A percentile compares a stretch with the other conserved stretches of the same genome.
phyloP scores from a whole-genome alignment of 2,888 invertebrate species.

The Orthosia incerta region DNA sequence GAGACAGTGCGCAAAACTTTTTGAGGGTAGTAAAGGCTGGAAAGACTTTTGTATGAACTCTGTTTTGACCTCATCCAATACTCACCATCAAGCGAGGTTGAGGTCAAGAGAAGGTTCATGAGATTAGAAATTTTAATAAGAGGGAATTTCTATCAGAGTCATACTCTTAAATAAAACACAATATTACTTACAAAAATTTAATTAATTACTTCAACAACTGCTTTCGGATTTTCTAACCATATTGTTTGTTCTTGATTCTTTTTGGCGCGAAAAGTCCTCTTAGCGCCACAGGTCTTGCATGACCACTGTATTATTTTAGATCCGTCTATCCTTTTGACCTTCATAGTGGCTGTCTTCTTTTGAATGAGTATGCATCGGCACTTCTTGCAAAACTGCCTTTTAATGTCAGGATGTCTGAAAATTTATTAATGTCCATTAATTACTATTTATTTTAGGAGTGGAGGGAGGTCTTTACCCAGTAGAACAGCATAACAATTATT shows the following conservation, averaged over 20 bases:
- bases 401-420: conserved; percentile 91
- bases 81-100: too few species aligned
- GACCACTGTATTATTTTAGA: conserved; percentile 84
- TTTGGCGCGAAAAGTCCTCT: conserved; percentile 75
- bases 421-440: neutral
- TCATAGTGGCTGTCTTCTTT: conserved; percentile 88
- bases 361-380: conserved; percentile 90
- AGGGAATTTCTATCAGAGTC: too few species aligned
- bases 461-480: too few species aligned
- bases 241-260: conserved; percentile 83
- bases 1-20: too few species aligned
- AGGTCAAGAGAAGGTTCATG: too few species aligned
- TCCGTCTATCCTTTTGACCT: conserved; percentile 85
- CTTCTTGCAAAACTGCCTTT: conserved; percentile 91
- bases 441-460: too few species aligned
- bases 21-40: too few species aligned
- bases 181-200: conserved; percentile 47
- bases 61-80: too few species aligned
- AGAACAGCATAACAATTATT: too few species aligned
- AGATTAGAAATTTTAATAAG: too few species aligned
- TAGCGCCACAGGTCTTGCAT: conserved; percentile 82
- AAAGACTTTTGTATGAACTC: too few species aligned
- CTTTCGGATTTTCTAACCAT: conserved; percentile 90
- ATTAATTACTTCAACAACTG: conserved; percentile 85
- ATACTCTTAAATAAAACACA: conserved; percentile 13